These are phyloP conservation scores for Spea hammondii DNA, from an alignment of 2,797 vertebrate species.

Conservation along the genomic window DNA sequence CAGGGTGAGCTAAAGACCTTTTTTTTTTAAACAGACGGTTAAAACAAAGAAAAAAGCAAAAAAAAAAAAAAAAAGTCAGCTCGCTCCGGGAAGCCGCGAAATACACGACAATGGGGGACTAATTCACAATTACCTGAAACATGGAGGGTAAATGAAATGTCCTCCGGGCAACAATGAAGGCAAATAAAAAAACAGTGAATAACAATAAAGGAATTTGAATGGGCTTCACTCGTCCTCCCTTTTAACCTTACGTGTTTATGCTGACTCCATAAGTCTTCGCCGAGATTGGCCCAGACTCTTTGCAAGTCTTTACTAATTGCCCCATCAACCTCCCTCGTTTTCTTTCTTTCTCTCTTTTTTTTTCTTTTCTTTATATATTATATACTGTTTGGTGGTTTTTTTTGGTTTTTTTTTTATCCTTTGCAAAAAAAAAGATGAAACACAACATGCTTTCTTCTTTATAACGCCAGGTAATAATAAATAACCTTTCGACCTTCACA, in stretches of 20 bases:
- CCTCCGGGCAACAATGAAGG: constrained; percentile 32
- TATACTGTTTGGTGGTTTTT: not conserved
- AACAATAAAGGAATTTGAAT: constrained; percentile 16
- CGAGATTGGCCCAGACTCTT: constrained; percentile 28
- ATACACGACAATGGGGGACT: constrained; percentile 25
- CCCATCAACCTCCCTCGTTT: constrained; percentile 20
- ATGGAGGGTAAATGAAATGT: constrained; percentile 30
- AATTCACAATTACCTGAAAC: constrained; percentile 51
- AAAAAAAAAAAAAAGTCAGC: not conserved
- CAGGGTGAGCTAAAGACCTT: not conserved
- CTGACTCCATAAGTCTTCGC: not conserved
- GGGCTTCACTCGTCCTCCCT: constrained; percentile 18
- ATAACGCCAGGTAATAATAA: not conserved
- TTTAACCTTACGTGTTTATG: constrained; percentile 33
- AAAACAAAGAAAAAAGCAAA: not conserved
- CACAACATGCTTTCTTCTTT: constrained; percentile 6
- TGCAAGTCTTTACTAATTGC: constrained; percentile 39
- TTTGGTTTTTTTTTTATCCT: constrained; percentile 3
- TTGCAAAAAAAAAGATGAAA: not conserved
- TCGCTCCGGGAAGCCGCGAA: constrained; percentile 20
- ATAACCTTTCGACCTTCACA: constrained; percentile 29
- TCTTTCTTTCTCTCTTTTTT: not conserved
- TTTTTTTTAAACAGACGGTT: not conserved
- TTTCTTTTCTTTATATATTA: not conserved
- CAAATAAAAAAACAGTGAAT: constrained; percentile 32